Percentiles rank a stretch among this genome's conserved stretches.
Conservation (phyloP, 2,888 invertebrate species). For the Glaucopsyche alexis region DNA sequence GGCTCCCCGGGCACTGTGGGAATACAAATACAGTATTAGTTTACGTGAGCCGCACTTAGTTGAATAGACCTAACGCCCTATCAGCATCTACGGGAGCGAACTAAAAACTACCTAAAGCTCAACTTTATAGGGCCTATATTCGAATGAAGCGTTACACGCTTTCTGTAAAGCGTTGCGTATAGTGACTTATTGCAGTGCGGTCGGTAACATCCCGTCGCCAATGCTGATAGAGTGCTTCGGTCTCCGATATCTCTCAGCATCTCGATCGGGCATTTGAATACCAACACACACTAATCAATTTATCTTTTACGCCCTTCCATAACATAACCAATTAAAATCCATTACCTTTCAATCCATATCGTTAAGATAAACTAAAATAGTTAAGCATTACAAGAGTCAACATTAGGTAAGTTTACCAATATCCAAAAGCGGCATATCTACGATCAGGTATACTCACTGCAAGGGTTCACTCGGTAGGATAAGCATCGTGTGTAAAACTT, state of each 20-base stretch:
- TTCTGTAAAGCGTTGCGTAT: slow-evolving; percentile 52
- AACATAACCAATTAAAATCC: slow-evolving; percentile 77
- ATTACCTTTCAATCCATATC: slow-evolving; percentile 79
- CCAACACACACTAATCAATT: slow-evolving; percentile 82
- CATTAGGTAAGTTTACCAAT: slow-evolving; percentile 72
- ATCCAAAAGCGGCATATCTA: slow-evolving; percentile 70
- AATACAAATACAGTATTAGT: slow-evolving; percentile 51
- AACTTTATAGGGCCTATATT: slow-evolving; percentile 58
- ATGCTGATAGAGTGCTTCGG: slow-evolving; percentile 77
- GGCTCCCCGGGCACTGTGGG: slow-evolving; percentile 98
- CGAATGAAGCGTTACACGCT: slow-evolving; percentile 58
- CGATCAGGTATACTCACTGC: slow-evolving; percentile 64
- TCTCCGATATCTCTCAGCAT: slow-evolving; percentile 72
- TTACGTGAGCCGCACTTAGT: slow-evolving; percentile 48
- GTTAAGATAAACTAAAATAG: slow-evolving; percentile 74
- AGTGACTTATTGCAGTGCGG: slow-evolving; percentile 56
- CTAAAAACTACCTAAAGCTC: slow-evolving; percentile 69
- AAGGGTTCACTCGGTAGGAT: slow-evolving; percentile 63
- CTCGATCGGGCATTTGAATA: slow-evolving; percentile 85
- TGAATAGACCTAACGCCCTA: slow-evolving; percentile 73
- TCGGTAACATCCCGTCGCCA: slow-evolving; percentile 66
- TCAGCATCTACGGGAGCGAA: slow-evolving; percentile 78
- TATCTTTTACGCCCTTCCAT: slow-evolving; percentile 73
- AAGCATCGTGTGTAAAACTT: slow-evolving; percentile 35
- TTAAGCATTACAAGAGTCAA: slow-evolving; percentile 76